phyloP scores from a whole-genome alignment of 2,113 vertebrate species.

The Microcebus griseorufus region DNA sequence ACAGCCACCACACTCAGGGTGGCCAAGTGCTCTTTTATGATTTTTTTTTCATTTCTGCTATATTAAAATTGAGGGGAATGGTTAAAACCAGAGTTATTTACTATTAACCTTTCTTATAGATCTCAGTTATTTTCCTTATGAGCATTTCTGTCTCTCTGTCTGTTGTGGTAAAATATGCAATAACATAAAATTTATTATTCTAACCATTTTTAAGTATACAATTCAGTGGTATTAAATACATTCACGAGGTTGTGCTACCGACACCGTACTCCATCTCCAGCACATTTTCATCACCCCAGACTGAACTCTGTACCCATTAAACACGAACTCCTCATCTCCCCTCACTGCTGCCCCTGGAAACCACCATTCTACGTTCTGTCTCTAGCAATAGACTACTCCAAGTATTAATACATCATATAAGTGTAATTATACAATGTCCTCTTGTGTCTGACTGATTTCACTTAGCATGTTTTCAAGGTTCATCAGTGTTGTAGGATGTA shows the following conservation, averaged over 20 bases:
- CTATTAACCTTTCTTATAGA: neutral
- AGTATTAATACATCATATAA: neutral
- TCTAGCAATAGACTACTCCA: neutral
- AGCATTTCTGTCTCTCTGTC: neutral
- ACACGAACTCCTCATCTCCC: too few relatives aligned
- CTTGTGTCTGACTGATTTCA: neutral
- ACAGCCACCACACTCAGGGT: fast-evolving
- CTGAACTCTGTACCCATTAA: neutral
- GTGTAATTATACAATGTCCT: neutral
- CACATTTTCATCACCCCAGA: neutral
- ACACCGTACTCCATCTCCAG: neutral
- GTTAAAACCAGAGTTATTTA: neutral
- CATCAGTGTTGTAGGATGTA: too few relatives aligned
- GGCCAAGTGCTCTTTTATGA: too few relatives aligned
- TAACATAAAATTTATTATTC: neutral
- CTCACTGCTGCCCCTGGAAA: neutral
- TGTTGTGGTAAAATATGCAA: neutral
- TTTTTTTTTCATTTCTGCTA: neutral
- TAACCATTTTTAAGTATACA: neutral
- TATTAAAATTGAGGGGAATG: neutral
- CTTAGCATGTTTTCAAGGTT: neutral
- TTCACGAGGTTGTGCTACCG: too few relatives aligned
- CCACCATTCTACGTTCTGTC: neutral
- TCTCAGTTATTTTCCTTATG: neutral
- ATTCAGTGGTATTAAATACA: neutral